phyloP scores from a whole-genome alignment of 2,888 invertebrate genomes.

The Syrphus vitripennis region DNA sequence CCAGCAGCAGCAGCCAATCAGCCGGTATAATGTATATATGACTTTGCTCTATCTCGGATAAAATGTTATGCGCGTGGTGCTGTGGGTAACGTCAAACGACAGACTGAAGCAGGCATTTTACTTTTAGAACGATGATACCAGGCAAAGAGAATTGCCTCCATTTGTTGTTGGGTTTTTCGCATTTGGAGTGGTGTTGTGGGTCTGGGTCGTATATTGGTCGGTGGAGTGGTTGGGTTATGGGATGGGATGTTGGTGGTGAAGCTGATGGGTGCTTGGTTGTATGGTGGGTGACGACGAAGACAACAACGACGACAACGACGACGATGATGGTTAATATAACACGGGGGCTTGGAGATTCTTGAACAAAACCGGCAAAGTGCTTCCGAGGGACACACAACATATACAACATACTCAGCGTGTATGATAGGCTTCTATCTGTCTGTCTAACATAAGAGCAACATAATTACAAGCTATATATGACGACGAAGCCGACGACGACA shows the following conservation, averaged over 20 bases:
- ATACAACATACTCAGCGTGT: constrained; percentile 23
- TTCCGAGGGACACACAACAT: constrained; percentile 57
- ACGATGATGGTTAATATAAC: constrained; percentile 18
- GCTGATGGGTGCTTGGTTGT: constrained; percentile 31
- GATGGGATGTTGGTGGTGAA: constrained; percentile 4
- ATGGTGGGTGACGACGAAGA: constrained; percentile 39
- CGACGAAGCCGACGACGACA: constrained; percentile 5
- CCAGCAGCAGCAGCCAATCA: constrained; percentile 25
- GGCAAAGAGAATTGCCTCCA: constrained; percentile 71
- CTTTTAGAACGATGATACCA: constrained; percentile 78
- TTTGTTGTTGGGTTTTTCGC: constrained; percentile 62
- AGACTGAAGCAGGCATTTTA: constrained; percentile 80
- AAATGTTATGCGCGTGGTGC: constrained; percentile 68
- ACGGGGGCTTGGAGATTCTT: constrained; percentile 40
- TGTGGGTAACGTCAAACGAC: constrained; percentile 78
- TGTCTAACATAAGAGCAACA: constrained; percentile 63
- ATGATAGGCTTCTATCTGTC: constrained; percentile 61
- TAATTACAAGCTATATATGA: constrained; percentile 44
- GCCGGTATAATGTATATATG: constrained; percentile 45
- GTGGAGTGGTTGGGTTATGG: constrained; percentile 1
- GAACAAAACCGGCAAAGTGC: constrained; percentile 59
- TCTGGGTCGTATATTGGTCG: constrained; percentile 5
- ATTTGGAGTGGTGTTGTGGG: constrained; percentile 35
- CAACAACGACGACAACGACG: neutral
- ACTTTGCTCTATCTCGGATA: constrained; percentile 48